phyloP scores from a whole-genome alignment of 2,888 invertebrate species.

The Chironomus tentans region DNA sequence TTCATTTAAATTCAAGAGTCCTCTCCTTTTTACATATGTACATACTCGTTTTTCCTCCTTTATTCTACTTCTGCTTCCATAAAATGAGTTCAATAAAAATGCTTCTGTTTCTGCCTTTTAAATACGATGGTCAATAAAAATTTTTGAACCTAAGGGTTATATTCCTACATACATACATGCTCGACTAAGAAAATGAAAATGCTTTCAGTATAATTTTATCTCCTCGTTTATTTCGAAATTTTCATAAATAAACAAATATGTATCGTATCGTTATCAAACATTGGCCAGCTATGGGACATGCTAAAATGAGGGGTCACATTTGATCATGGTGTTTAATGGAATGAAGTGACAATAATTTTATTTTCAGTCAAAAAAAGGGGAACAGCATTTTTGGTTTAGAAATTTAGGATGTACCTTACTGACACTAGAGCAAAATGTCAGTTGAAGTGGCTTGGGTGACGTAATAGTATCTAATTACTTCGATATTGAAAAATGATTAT shows the following conservation, averaged over 20 bases:
- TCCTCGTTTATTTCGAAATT: not conserved
- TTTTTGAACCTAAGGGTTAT: not conserved
- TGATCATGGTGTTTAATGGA: not conserved
- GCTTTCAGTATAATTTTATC: conserved; percentile 8
- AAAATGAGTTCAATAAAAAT: conserved; percentile 5
- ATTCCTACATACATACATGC: not conserved
- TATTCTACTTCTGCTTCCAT: not conserved
- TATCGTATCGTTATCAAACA: not conserved
- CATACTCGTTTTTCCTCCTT: not conserved
- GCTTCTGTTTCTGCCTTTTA: not conserved
- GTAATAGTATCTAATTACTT: too few relatives aligned
- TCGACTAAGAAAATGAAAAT: not conserved
- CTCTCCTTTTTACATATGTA: not conserved
- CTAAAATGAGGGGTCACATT: not conserved
- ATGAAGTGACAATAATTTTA: too few relatives aligned
- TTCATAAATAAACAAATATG: conserved; percentile 9
- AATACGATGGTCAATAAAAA: not conserved
- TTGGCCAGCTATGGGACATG: not conserved
- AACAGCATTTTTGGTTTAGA: too few relatives aligned
- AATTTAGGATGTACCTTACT: too few relatives aligned
- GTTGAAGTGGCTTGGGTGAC: too few relatives aligned
- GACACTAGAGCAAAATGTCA: too few relatives aligned
- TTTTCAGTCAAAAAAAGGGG: too few relatives aligned
- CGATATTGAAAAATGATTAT: too few relatives aligned
- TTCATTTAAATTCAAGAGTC: conserved; percentile 27